Evolutionary conservation across 2,797 vertebrate genomes (phyloP), one percentile per base, ranked within the genome.

Genomic region (Anabacerthia variegaticeps): DNA sequence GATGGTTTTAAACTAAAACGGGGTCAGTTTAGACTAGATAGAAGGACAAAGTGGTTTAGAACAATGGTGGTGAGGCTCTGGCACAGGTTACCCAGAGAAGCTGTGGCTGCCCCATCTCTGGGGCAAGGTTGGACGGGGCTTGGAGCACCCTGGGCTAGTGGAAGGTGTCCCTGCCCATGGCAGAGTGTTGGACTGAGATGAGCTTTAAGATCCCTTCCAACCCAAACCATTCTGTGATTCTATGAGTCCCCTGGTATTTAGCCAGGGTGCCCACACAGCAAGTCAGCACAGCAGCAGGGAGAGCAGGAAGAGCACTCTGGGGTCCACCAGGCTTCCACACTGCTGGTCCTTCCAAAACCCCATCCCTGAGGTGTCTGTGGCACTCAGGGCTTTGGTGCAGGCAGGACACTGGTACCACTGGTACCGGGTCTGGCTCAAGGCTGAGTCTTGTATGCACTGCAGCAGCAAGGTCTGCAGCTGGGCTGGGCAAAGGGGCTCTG

Each of bases 111-210:
- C 43, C 30, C 58, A 71, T 27, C 67, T 67, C 43, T 79, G 67
- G 19, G 22, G 32, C 18, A 36, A 43, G 23, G 28, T 0, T 59
- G 46, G 36, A 52, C 2, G 1, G 11, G 36, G 48, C 48, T 69
- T 7, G 12, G 51, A 55, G 39, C 23, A 43, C 11, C 36, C 36
- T 69, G 66, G 27, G 10, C 4, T 39, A 4, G 48, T 39, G 34
- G 20, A 51, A 72, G 54, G 6, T 74, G 39, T 41, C 46, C 17
- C n/a, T 58, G 28, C n/a, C 21, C 85, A 37, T 16, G 9, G 20
- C 44, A 65, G 44, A 15, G 22, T 8, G 3, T 3, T 12, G 32
- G 13, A 63, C 8, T 18, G 41, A 14, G 14, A 63, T 39, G 28
- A 3, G 3, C 18, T 41, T 74, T 23, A 14, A 65, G 27, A 7